Evolutionary conservation across 1,140 invertebrate species (phyloP).

Genomic region (Drosophila malerkotliana): DNA sequence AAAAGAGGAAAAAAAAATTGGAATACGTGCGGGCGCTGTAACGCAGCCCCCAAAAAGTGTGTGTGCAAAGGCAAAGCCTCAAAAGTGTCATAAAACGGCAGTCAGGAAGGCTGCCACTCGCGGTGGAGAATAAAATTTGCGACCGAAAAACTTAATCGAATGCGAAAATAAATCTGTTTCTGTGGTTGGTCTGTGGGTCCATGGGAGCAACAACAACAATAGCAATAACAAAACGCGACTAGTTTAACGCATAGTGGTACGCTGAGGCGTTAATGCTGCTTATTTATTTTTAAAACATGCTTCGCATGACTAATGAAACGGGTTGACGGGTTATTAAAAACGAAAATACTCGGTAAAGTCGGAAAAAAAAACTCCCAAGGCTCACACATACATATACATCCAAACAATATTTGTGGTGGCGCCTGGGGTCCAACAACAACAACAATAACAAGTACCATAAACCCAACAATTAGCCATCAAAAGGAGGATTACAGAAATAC

Average conservation of each 20-base stretch:
- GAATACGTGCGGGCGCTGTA: conserved; percentile 22
- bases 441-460: background rate
- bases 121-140: background rate
- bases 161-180: conserved; percentile 23
- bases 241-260: conserved; percentile 1
- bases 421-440: conserved; percentile 32
- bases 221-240: conserved; percentile 6
- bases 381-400: conserved; percentile 23
- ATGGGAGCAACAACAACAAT: conserved; percentile 13
- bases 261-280: conserved; percentile 29
- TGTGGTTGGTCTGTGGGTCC: conserved; percentile 1
- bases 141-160: background rate
- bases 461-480: conserved; percentile 31
- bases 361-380: conserved; percentile 31
- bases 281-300: conserved; percentile 63
- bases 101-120: background rate
- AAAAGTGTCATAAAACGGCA: conserved; percentile 50
- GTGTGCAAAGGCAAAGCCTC: conserved; percentile 34
- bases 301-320: conserved; percentile 71
- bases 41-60: conserved; percentile 11
- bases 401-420: conserved; percentile 42
- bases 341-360: conserved; percentile 40
- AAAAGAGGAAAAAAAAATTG: conserved; percentile 30
- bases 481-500: conserved; percentile 20
- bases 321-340: conserved; percentile 49